phyloP scores from a whole-genome alignment of 2,888 invertebrate genomes.

The Papilio protenor region DNA sequence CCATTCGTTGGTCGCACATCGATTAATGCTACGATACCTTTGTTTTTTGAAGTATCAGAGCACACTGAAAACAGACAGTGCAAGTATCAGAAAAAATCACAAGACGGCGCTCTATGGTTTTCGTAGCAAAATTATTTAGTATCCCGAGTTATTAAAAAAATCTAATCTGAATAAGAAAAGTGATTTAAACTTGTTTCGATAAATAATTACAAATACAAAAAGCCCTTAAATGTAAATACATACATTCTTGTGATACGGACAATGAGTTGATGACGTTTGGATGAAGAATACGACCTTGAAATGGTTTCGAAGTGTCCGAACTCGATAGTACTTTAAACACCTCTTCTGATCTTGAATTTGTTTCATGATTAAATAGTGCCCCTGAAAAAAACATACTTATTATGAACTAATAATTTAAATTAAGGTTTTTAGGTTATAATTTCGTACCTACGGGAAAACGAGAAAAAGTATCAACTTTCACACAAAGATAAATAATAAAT shows the following conservation, averaged over 20 bases:
- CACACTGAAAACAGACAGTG: constrained; percentile 65
- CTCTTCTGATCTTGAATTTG: constrained; percentile 57
- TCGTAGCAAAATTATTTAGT: not conserved
- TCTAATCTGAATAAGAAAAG: not conserved
- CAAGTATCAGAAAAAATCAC: not conserved
- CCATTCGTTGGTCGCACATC: constrained; percentile 73
- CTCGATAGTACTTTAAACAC: constrained; percentile 64
- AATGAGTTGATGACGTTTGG: constrained; percentile 68
- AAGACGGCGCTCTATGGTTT: not conserved
- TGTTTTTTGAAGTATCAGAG: constrained; percentile 61
- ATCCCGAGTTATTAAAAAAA: not conserved
- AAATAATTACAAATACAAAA: not conserved
- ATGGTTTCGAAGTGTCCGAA: constrained; percentile 58
- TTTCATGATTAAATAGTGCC: constrained; percentile 75
- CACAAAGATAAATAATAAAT: constrained; percentile 48
- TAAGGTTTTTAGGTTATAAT: not conserved
- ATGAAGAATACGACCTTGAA: constrained; percentile 61
- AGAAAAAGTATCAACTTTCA: constrained; percentile 49
- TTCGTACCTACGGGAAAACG: constrained; percentile 71
- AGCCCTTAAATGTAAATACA: constrained; percentile 49
- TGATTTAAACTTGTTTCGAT: not conserved
- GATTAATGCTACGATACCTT: constrained; percentile 67
- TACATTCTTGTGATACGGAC: constrained; percentile 72
- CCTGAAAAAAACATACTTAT: constrained; percentile 64
- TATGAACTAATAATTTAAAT: not conserved